These are phyloP conservation scores for Disparrhopalites patrizii DNA, from an alignment of 2,888 invertebrate genomes.

Conservation along the genomic window DNA sequence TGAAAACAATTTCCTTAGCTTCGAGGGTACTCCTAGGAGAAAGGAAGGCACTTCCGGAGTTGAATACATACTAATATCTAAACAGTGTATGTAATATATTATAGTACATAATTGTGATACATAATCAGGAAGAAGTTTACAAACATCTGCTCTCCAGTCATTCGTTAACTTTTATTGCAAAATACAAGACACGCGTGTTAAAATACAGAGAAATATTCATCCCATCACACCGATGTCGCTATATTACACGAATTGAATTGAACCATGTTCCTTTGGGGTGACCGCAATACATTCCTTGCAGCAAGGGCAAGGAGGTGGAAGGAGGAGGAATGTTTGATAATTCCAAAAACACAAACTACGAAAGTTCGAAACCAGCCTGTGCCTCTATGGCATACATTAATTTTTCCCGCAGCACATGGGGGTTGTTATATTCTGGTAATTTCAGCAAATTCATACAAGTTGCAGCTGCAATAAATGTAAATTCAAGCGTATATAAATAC, in stretches of 20 bases:
- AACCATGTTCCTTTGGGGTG: background rate
- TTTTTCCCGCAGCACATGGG: constrained; percentile 72
- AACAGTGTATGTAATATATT: no score
- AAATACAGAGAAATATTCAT: constrained; percentile 15
- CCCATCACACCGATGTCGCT: background rate
- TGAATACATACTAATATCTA: no score
- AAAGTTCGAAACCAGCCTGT: constrained; percentile 90
- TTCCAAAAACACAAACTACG: no score
- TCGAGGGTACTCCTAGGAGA: no score
- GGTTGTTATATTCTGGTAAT: constrained; percentile 81
- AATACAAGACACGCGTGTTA: constrained; percentile 13
- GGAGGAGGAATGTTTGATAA: constrained; percentile 10
- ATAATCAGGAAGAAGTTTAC: no score
- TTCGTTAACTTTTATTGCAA: constrained; percentile 14
- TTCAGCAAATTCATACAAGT: constrained; percentile 98
- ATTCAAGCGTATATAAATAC: no score
- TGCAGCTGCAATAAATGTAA: constrained; percentile 66
- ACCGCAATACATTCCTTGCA: background rate
- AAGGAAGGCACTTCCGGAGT: no score
- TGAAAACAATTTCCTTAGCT: no score
- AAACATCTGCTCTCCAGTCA: no score
- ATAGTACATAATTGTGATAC: background rate
- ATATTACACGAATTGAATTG: background rate
- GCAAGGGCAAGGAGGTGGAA: no score
- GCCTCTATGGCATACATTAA: constrained; percentile 90